Evolutionary conservation across 2,113 vertebrate genomes (phyloP), one percentile per base, ranked within the genome.

Genomic region (Romanogobio albipinnatus): DNA sequence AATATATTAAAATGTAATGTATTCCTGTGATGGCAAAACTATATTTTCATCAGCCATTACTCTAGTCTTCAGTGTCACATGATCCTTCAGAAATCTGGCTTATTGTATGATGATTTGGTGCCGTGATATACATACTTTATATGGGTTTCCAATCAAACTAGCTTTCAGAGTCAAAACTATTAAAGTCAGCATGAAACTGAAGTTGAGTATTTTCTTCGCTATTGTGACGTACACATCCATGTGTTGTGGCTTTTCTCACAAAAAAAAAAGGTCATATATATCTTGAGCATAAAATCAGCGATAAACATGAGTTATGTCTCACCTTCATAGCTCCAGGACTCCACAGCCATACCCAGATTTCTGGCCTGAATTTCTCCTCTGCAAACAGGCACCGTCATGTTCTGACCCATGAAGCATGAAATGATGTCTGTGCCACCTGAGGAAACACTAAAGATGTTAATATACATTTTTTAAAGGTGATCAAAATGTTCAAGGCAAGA

Each of bases 321-420:
- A 99, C 98, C 97, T 81, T 99, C 96, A 76, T 92, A 91, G 19
- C 90, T 91, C 98, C 98, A 99, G 0, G 96, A 95, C 88, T 99
- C 96, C 74, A 99, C 93, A 0, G 96, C 96, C 96, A 99, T 99
- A 83, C 95, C 98, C 14, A 99, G 95, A 90, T 99, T 98, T 59
- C 97, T 94, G 19, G 96, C 96, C 92, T 99, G 98, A 87, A 99
- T 98, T 92, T 99, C 98, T 2, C 98, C 98, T 82, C 94, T 96
- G 89, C 97, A 95, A 88, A 99, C 97, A 0, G 97, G 98, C 47
- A 99, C 90, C 3, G 94, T 95, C 7, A 94, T 89, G 81, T 99
- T 99, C 90, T 99, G 97, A 76, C 98, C 98, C 96, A 99, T 95
- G 91, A 99, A 99, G 92, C 97, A 99, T 0, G 97, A 98, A 90